Conservation (phyloP, 1,140 invertebrate species). For the Stenopsyche tienmushanensis region DNA sequence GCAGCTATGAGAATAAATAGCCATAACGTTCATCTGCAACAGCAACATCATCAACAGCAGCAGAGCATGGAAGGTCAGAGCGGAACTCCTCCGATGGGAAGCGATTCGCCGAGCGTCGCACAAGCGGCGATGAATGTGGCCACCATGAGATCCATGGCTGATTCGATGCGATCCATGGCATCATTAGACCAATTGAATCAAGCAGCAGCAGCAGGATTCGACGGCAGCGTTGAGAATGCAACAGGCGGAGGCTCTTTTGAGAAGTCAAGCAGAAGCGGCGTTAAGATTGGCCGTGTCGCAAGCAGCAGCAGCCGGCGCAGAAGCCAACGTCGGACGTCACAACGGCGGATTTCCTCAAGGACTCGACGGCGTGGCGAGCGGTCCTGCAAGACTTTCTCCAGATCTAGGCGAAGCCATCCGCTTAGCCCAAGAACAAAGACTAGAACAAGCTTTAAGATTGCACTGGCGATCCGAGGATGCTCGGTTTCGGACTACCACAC, state of each 20-base stretch:
- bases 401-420: constrained; percentile 70
- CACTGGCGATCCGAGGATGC: constrained; percentile 62
- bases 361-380: constrained; percentile 44
- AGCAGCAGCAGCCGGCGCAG: constrained; percentile 52
- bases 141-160: constrained; percentile 45
- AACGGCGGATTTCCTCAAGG: constrained; percentile 52
- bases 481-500: constrained; percentile 52
- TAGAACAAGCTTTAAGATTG: constrained; percentile 78
- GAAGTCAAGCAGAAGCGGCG: constrained; percentile 80
- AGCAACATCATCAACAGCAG: constrained; percentile 60
- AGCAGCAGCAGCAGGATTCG: constrained; percentile 57
- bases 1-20: constrained; percentile 73
- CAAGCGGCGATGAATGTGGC: constrained; percentile 48
- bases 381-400: constrained; percentile 58
- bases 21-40: constrained; percentile 49
- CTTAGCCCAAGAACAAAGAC: constrained; percentile 72
- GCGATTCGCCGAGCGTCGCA: constrained; percentile 47
- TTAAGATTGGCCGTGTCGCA: constrained; percentile 73
- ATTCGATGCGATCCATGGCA: constrained; percentile 45
- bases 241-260: constrained; percentile 75
- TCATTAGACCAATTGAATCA: constrained; percentile 44
- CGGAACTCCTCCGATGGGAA: constrained; percentile 48
- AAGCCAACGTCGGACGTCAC: constrained; percentile 49
- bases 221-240: constrained; percentile 74
- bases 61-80: constrained; percentile 48